Conservation (phyloP, 2,888 invertebrate genomes). For the Pristionchus fissidentatus region DNA sequence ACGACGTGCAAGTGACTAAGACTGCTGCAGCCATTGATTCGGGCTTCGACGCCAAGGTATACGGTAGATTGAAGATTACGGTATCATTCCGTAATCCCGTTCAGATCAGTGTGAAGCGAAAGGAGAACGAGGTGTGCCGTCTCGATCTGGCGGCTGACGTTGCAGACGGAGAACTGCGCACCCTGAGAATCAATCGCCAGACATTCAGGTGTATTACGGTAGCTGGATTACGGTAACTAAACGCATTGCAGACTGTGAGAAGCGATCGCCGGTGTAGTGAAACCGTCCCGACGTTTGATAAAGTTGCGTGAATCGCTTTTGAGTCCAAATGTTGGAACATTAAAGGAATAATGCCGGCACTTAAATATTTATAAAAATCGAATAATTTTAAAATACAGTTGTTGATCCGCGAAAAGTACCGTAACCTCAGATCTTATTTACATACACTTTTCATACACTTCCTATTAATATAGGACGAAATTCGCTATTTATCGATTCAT, state of each 20-base stretch:
- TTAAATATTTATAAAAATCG: not conserved
- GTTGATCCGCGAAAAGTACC: constrained; percentile 14
- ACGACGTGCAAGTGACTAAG: not conserved
- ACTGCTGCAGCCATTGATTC: not conserved
- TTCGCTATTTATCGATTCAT: too few relatives aligned
- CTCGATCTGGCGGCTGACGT: constrained; percentile 5
- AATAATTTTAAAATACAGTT: not conserved
- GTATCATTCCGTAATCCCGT: not conserved
- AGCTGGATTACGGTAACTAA: not conserved
- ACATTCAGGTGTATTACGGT: not conserved
- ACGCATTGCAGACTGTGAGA: not conserved
- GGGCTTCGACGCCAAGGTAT: constrained; percentile 24
- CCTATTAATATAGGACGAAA: too few relatives aligned
- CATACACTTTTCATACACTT: not conserved
- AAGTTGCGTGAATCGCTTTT: constrained; percentile 27
- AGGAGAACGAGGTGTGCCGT: not conserved
- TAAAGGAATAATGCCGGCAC: not conserved
- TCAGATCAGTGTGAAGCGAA: constrained; percentile 19
- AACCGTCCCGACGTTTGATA: too few relatives aligned
- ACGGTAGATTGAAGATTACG: not conserved
- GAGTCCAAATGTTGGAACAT: not conserved
- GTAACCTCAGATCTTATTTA: not conserved
- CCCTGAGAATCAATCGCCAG: not conserved
- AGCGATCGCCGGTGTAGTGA: too few relatives aligned
- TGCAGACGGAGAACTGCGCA: not conserved